Base-by-base conservation (phyloP, 2,888 invertebrate genomes). In the Uropetala carovei region DNA sequence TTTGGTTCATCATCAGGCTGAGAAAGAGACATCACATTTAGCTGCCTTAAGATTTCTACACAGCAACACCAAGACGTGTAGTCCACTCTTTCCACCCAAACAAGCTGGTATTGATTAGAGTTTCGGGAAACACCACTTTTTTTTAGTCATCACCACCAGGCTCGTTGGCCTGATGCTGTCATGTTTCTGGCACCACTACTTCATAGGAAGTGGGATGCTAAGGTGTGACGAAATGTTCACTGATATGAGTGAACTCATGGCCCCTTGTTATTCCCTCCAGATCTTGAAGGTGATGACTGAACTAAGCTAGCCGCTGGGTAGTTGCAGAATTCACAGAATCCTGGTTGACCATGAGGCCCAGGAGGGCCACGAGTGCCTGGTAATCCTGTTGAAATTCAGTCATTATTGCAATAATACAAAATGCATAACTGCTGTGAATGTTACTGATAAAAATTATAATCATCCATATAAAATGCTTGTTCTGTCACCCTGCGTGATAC, bases 321-420 rank as follows among this genome's bases (percentile, higher is more conserved):
- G 94, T 96, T 96, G 94, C 97, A 97, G 94, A 96, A 96, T 94
- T 97, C 96, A 94, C 97, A 97, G 94, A 96, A 96, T 0, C 97
- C 96, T n/a, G 96, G 96, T 64, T 96, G 94, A 58, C 98, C 98
- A 93, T 97, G 96, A 0, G 96, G 95, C 5, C 98, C 97, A 18
- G 96, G 96, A 22, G 95, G 94, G 3, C 97, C 97, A 93, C 96
- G 95, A 43, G 96, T 95, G 0, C 95, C 95, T 84, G 94, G 94
- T 30, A 92, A 59, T 14, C 93, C 93, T 93, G 83, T 84, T 93
- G 92, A 92, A 93, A 96, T 96, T 43, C 3, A 43, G 43, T 43
- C 43, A 43, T 43, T 43, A 43, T 43, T 43, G 5, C 5, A 5
- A 3, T 43, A 3, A 5, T 43, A 43, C 43, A 5, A 43, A 43